These are phyloP conservation scores for Polypterus senegalus DNA, from an alignment of 2,113 vertebrate species.

Conservation along the genomic window DNA sequence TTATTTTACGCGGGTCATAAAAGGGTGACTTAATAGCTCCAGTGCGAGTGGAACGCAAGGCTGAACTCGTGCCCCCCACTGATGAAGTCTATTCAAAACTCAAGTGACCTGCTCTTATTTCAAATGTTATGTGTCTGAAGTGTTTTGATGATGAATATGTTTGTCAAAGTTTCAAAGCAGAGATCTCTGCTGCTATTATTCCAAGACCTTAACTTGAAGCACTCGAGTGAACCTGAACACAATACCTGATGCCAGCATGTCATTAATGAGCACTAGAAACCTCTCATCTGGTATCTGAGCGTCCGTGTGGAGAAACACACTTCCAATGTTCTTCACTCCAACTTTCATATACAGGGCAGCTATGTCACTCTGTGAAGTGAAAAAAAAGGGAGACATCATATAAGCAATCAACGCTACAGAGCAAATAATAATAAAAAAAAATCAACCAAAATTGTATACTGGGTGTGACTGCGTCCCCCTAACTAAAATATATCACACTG, in stretches of 20 bases:
- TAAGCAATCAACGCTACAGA: no score
- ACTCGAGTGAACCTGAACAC: slow-evolving; percentile 22
- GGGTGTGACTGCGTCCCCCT: no score
- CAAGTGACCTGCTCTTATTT: slow-evolving; percentile 67
- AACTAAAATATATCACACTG: no score
- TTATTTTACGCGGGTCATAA: slow-evolving; percentile 70
- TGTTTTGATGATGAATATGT: slow-evolving; percentile 68
- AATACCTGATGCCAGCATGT: slow-evolving; percentile 50
- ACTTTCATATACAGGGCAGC: slow-evolving; percentile 57
- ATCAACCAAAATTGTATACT: no score
- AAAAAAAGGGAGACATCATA: not conserved
- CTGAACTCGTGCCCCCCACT: slow-evolving; percentile 81
- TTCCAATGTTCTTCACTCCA: slow-evolving; percentile 51
- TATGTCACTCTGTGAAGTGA: slow-evolving; percentile 47
- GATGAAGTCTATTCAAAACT: slow-evolving; percentile 96
- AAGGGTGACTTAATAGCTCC: slow-evolving; percentile 72
- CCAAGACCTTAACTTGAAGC: slow-evolving; percentile 21
- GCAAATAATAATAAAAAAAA: no score
- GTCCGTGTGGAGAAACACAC: slow-evolving; percentile 47
- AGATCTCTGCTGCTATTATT: slow-evolving; percentile 33
- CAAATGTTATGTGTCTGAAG: slow-evolving; percentile 48
- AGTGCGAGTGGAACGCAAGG: slow-evolving; percentile 70
- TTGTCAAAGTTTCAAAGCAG: slow-evolving; percentile 58
- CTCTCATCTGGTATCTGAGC: slow-evolving; percentile 49
- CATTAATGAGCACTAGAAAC: slow-evolving; percentile 55